Evolutionary conservation across 2,113 vertebrate genomes (phyloP).

Genomic region (Eolophus roseicapilla): DNA sequence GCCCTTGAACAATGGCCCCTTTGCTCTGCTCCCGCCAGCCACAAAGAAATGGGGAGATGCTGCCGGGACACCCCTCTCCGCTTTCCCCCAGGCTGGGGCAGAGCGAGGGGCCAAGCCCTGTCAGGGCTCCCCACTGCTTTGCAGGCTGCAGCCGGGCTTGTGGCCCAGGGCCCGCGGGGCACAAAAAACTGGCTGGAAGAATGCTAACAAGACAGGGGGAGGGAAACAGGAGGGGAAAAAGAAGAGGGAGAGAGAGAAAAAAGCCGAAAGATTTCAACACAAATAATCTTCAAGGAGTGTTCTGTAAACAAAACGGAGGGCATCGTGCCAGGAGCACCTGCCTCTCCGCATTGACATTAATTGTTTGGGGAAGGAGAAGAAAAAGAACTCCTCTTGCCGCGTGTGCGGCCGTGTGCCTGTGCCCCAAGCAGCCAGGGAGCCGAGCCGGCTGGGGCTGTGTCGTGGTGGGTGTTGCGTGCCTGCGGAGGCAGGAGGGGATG

Average conservation of each 20-base stretch:
- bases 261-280: conserved; percentile 64
- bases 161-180: not conserved
- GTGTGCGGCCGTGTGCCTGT: not conserved
- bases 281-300: conserved; percentile 71
- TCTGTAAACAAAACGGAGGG: conserved; percentile 65
- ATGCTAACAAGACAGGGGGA: conserved; percentile 21
- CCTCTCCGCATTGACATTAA: conserved; percentile 50
- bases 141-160: not conserved
- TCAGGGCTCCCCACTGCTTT: not conserved
- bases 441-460: accelerated
- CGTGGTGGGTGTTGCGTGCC: not conserved
- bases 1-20: conserved; percentile 31
- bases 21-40: not conserved
- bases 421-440: not conserved
- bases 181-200: conserved; percentile 38
- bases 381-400: not conserved
- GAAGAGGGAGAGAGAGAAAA: not conserved
- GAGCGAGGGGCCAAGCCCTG: not conserved
- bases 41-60: not conserved
- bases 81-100: not conserved
- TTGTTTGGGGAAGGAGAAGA: conserved; percentile 20
- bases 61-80: not conserved
- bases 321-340: conserved; percentile 68
- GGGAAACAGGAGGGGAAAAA: not conserved
- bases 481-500: not conserved